Evolutionary conservation across 2,888 invertebrate genomes (phyloP).

Genomic region (Oligia latruncula): DNA sequence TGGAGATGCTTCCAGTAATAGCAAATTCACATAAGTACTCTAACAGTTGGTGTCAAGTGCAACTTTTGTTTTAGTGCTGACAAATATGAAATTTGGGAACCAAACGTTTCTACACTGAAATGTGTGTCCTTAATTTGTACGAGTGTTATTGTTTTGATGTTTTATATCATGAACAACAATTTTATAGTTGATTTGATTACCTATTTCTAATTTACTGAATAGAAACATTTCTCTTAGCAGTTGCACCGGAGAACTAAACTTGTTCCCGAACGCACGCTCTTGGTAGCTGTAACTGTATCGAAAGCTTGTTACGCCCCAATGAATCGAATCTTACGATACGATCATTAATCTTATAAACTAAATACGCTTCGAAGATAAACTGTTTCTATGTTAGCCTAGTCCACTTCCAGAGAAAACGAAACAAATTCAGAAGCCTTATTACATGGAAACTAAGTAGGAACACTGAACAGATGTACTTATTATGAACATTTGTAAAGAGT

Average conservation of each 20-base stretch:
- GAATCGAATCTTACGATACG: constrained; percentile 55
- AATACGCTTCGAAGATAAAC: constrained; percentile 53
- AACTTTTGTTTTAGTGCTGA: constrained; percentile 29
- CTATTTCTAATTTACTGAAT: constrained; percentile 12
- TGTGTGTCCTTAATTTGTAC: constrained; percentile 2
- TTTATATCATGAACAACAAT: constrained; percentile 6
- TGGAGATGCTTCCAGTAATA: constrained; percentile 48
- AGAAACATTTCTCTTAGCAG: neutral
- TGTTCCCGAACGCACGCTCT: constrained; percentile 34
- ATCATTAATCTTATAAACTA: constrained; percentile 51
- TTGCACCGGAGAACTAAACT: constrained; percentile 18
- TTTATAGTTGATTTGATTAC: neutral
- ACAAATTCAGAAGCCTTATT: constrained; percentile 63
- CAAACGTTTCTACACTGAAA: constrained; percentile 5
- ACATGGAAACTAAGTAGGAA: constrained; percentile 66
- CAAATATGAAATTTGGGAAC: constrained; percentile 12
- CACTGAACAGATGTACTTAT: constrained; percentile 77
- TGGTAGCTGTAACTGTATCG: constrained; percentile 40
- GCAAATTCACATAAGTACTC: constrained; percentile 43
- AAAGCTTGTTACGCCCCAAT: constrained; percentile 53
- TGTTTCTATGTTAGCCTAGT: constrained; percentile 56
- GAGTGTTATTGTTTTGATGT: constrained; percentile 2
- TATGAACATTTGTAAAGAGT: constrained; percentile 72
- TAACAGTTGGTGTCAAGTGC: constrained; percentile 25
- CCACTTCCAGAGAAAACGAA: constrained; percentile 56